A percentile compares a stretch with the other conserved stretches of the same genome.
These are phyloP conservation scores for Brachionichthys hirsutus DNA, from an alignment of 2,113 vertebrate species.

Conservation along the genomic window DNA sequence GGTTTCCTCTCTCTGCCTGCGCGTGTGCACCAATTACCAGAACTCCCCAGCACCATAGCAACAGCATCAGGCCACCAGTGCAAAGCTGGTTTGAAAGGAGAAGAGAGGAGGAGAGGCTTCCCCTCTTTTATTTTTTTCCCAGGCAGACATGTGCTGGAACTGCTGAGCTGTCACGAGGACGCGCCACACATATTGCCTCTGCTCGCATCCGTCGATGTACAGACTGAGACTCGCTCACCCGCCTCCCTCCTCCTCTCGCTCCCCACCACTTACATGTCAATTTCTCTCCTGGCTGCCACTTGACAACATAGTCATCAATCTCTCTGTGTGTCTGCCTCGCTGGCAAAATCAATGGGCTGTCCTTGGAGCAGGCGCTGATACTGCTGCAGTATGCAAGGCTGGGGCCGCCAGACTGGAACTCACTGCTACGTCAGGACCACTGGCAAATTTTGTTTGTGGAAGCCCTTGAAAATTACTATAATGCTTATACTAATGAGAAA, in stretches of 20 bases:
- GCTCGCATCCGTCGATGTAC: constrained; percentile 33
- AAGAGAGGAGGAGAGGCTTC: constrained; percentile 59
- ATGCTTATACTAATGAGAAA: constrained; percentile 21
- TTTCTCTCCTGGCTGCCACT: constrained; percentile 52
- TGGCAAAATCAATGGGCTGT: constrained; percentile 66
- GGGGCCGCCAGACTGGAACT: constrained; percentile 44
- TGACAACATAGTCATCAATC: constrained; percentile 64
- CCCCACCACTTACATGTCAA: constrained; percentile 62
- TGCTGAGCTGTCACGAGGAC: constrained; percentile 71
- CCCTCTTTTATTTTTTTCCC: constrained; percentile 56
- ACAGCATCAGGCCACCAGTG: constrained; percentile 69
- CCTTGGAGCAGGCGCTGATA: constrained; percentile 57
- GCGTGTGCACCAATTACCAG: constrained; percentile 62
- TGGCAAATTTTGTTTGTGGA: constrained; percentile 6
- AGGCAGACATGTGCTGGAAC: constrained; percentile 56
- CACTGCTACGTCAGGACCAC: constrained; percentile 34
- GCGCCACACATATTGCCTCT: constrained; percentile 50
- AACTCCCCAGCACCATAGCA: constrained; percentile 80
- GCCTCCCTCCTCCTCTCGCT: constrained; percentile 20
- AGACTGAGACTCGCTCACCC: constrained; percentile 19
- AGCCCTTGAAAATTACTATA: not conserved
- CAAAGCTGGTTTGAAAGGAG: constrained; percentile 43
- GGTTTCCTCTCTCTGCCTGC: constrained; percentile 33
- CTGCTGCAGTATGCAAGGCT: constrained; percentile 36
- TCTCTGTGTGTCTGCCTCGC: constrained; percentile 35